Percentiles rank a stretch among this genome's conserved stretches.
phyloP scores from a whole-genome alignment of 1,140 invertebrate species.

The Onthophagus taurus region DNA sequence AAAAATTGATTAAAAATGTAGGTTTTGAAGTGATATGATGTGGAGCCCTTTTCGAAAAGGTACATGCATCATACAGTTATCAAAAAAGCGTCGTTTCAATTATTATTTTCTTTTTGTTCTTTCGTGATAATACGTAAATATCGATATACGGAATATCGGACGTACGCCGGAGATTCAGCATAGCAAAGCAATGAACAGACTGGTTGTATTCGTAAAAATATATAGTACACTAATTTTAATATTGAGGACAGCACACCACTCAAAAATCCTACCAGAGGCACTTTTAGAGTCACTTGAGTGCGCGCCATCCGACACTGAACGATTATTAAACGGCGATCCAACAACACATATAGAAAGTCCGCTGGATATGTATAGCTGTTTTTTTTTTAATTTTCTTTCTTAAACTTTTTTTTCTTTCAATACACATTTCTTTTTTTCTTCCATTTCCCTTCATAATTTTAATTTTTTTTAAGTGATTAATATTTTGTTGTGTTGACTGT shows the following conservation, averaged over 20 bases:
- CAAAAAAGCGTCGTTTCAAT: constrained; percentile 39
- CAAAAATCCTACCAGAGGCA: constrained; percentile 37
- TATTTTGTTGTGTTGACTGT: no score
- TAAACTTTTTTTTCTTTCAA: no score
- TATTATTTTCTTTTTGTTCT: constrained; percentile 17
- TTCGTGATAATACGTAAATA: constrained; percentile 33
- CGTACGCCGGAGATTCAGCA: constrained; percentile 33
- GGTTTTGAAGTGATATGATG: no score
- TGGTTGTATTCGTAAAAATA: constrained; percentile 36
- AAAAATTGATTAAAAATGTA: no score
- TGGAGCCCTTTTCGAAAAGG: no score
- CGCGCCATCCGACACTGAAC: constrained; percentile 36
- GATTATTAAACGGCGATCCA: constrained; percentile 37
- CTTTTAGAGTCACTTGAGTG: constrained; percentile 36
- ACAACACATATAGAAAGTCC: constrained; percentile 35
- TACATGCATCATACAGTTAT: constrained; percentile 37
- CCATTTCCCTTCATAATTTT: no score
- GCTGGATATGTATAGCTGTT: constrained; percentile 31
- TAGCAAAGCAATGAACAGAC: constrained; percentile 33
- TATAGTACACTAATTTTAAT: constrained; percentile 35
- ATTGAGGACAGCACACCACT: constrained; percentile 33
- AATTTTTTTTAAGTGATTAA: not conserved
- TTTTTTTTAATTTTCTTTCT: no score
- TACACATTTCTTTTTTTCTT: no score
- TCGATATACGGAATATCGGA: constrained; percentile 31